Percentiles rank a stretch among this genome's conserved stretches.
These are phyloP conservation scores for Zonotrichia leucophrys DNA, from an alignment of 2,113 vertebrate genomes.

Conservation along the genomic window DNA sequence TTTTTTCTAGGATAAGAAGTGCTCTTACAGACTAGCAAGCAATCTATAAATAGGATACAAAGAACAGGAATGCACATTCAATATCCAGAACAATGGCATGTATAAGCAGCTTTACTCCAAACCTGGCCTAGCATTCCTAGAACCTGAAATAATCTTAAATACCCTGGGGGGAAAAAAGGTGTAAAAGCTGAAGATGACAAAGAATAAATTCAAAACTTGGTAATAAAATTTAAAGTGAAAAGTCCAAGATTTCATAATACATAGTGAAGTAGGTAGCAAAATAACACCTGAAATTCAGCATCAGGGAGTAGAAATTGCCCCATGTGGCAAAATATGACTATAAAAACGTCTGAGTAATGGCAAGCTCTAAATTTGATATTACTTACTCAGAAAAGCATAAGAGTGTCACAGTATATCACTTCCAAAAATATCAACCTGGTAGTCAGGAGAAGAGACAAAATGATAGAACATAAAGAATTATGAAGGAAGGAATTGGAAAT, in stretches of 20 bases:
- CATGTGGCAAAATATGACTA: background rate
- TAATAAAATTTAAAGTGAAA: background rate
- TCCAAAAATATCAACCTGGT: background rate
- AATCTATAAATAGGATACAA: background rate
- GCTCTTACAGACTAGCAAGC: background rate
- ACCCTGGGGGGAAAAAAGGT: fast-evolving
- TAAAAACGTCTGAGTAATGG: background rate
- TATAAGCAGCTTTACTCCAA: background rate
- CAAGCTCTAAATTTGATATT: background rate
- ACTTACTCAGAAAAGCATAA: background rate
- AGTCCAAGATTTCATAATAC: background rate
- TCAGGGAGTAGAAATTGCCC: background rate
- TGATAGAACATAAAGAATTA: background rate
- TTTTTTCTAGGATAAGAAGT: background rate
- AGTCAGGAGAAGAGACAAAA: background rate
- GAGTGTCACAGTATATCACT: background rate
- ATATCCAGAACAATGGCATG: background rate
- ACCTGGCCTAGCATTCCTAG: background rate
- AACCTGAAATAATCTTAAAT: background rate
- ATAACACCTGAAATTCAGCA: background rate
- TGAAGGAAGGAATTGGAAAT: background rate
- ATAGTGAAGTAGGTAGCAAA: background rate
- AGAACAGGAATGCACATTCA: background rate
- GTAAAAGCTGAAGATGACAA: background rate
- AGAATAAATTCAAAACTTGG: background rate